These are phyloP conservation scores for Maccullochella peelii DNA, from an alignment of 2,113 vertebrate genomes.

Conservation along the genomic window DNA sequence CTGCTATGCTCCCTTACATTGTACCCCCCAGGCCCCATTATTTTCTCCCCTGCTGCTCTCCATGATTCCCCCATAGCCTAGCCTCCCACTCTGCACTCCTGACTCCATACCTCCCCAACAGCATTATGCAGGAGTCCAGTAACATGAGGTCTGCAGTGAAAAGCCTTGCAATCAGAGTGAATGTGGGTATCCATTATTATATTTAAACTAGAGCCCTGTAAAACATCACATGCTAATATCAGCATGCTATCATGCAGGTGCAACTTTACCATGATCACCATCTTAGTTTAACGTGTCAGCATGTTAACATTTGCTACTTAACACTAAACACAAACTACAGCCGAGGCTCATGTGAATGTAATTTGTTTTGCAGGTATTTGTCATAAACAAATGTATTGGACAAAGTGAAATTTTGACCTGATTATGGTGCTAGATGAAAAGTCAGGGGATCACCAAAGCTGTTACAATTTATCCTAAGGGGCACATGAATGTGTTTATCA, in stretches of 20 bases:
- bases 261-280: not conserved
- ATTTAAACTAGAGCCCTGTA: not conserved
- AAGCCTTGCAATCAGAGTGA: slow-evolving; percentile 11
- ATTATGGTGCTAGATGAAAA: not conserved
- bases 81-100: slow-evolving; percentile 20
- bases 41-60: slow-evolving; percentile 20
- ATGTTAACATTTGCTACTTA: not conserved
- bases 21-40: slow-evolving; percentile 11
- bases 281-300: not conserved
- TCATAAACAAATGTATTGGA: not conserved
- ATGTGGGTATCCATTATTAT: not conserved
- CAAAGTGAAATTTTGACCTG: not conserved
- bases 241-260: not conserved
- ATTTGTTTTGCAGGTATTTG: not conserved
- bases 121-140: slow-evolving; percentile 27
- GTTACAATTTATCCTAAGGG: not conserved
- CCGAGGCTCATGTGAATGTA: not conserved
- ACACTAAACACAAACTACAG: not conserved
- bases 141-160: slow-evolving; percentile 18
- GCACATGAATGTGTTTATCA: not conserved
- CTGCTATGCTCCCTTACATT: not conserved
- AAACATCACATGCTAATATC: not conserved
- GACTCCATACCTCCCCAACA: slow-evolving; percentile 16
- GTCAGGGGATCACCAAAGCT: not conserved
- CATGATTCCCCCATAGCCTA: slow-evolving; percentile 1